Percentiles rank a stretch among this genome's conserved stretches.
Conservation (phyloP, 2,113 vertebrate species). For the Xiphophorus hellerii region DNA sequence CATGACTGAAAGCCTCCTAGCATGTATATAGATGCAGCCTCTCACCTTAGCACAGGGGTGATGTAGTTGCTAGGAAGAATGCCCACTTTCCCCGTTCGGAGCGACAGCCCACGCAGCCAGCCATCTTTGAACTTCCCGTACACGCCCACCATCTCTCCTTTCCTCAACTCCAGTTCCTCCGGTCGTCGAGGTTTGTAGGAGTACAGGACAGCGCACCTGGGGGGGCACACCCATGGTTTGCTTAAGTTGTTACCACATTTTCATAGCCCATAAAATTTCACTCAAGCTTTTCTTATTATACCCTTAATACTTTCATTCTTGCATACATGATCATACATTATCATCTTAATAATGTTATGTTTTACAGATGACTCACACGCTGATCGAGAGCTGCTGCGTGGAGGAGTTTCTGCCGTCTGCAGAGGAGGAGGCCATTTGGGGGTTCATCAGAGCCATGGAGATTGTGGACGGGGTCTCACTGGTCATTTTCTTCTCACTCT, state of each 20-base stretch:
- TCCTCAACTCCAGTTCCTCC: slow-evolving; percentile 90
- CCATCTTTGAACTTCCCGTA: slow-evolving; percentile 90
- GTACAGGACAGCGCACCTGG: slow-evolving; percentile 90
- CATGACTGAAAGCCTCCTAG: background rate
- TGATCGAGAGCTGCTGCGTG: slow-evolving; percentile 84
- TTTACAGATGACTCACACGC: slow-evolving; percentile 78
- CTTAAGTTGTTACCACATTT: background rate
- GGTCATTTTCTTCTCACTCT: slow-evolving; percentile 77
- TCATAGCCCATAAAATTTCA: background rate
- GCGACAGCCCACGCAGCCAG: slow-evolving; percentile 91
- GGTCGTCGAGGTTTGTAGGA: slow-evolving; percentile 83
- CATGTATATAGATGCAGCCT: slow-evolving; percentile 13
- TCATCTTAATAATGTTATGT: slow-evolving; percentile 19
- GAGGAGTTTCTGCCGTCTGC: slow-evolving; percentile 74
- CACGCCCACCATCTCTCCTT: slow-evolving; percentile 92
- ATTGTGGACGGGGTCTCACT: slow-evolving; percentile 71
- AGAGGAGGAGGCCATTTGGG: slow-evolving; percentile 68
- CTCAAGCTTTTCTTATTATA: background rate
- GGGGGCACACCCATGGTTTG: slow-evolving; percentile 13
- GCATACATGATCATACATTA: slow-evolving; percentile 9
- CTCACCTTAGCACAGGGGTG: slow-evolving; percentile 90
- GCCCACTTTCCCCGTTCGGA: slow-evolving; percentile 90
- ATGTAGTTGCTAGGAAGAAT: slow-evolving; percentile 91
- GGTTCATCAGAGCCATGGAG: slow-evolving; percentile 81
- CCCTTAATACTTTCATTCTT: background rate